A percentile compares a stretch with the other conserved stretches of the same genome.
Evolutionary conservation across 2,113 vertebrate genomes (phyloP).

Genomic region (Sylvietta virens): DNA sequence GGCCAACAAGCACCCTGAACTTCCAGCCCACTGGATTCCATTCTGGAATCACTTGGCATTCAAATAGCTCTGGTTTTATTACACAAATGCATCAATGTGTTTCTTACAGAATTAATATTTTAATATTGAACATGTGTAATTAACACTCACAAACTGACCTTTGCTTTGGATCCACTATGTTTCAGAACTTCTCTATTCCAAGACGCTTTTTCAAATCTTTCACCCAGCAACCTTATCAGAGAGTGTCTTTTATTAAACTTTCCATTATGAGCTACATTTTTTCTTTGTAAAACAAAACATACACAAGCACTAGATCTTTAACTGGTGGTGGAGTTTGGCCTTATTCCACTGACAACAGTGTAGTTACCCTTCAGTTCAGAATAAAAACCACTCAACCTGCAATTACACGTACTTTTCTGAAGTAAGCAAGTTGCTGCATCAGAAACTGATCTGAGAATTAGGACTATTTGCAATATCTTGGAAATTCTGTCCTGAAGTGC

Average conservation of each 20-base stretch:
- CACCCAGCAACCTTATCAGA: neutral
- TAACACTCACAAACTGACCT: neutral
- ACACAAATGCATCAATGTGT: neutral
- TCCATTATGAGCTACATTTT: neutral
- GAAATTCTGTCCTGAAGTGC: neutral
- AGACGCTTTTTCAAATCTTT: neutral
- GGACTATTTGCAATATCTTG: neutral
- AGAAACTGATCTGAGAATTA: neutral
- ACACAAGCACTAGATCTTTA: neutral
- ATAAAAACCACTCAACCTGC: neutral
- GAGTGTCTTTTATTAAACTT: neutral
- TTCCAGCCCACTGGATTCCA: neutral
- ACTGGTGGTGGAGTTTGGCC: neutral
- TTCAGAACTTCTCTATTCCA: neutral
- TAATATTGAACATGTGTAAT: neutral
- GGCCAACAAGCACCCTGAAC: neutral
- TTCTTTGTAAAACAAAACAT: neutral
- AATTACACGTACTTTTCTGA: neutral
- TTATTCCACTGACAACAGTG: neutral
- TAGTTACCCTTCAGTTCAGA: neutral
- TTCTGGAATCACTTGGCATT: neutral
- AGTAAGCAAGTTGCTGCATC: neutral
- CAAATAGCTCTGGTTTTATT: neutral
- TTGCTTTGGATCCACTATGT: neutral
- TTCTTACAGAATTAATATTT: neutral